phyloP scores from a whole-genome alignment of 2,888 invertebrate genomes.

The Isoperla grammatica region DNA sequence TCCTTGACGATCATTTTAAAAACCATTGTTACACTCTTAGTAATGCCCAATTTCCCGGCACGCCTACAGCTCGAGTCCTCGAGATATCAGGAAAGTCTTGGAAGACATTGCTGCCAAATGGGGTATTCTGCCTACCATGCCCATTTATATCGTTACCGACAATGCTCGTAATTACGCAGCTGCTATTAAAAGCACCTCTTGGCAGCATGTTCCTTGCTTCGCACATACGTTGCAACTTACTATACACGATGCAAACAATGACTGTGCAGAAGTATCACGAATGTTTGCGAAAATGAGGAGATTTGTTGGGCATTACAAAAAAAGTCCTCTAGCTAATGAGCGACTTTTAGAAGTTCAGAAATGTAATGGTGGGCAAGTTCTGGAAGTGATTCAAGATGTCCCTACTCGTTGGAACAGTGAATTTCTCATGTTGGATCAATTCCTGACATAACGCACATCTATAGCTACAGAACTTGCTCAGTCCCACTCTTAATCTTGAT shows the following conservation, averaged over 20 bases:
- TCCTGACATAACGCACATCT: background rate
- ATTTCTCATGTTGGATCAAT: background rate
- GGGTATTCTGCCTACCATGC: background rate
- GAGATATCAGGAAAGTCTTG: background rate
- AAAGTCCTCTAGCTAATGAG: conserved; percentile 2
- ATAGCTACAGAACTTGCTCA: background rate
- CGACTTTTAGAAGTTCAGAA: background rate
- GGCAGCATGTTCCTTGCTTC: conserved; percentile 11
- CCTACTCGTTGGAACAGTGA: conserved; percentile 14
- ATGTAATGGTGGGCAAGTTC: background rate
- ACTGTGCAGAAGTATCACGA: background rate
- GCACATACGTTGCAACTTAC: conserved; percentile 6
- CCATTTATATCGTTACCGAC: conserved; percentile 5
- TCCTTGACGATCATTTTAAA: background rate
- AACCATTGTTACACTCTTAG: background rate
- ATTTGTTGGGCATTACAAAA: conserved; percentile 1
- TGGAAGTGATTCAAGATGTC: background rate
- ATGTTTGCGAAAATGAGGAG: background rate
- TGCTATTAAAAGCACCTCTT: background rate
- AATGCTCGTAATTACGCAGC: background rate
- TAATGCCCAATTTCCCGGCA: conserved; percentile 9
- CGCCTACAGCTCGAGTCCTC: background rate
- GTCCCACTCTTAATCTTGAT: background rate
- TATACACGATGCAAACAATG: background rate
- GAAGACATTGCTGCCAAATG: background rate